Base-by-base conservation (phyloP, 2,888 invertebrate genomes). In the Hirtodrosophila trivittata region DNA sequence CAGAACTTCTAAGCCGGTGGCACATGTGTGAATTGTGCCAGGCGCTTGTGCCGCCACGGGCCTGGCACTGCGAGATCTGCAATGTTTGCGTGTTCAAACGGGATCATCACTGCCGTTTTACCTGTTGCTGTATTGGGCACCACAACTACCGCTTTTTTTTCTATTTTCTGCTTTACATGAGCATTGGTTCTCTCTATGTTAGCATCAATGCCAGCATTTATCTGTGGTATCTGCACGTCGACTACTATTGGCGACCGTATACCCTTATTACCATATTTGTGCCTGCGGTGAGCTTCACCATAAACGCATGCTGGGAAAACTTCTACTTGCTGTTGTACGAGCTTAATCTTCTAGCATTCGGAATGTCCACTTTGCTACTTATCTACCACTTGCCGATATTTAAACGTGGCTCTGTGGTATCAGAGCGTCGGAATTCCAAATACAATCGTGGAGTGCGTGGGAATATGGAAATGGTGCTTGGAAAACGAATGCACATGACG, bases 61-160 rank as follows among this genome's bases (percentile, higher is more conserved):
- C 97, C 1, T 97, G 97, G 94, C 98, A 98, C 88, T 99, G 98
- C 88, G 92, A 93, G 51, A 93, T 92, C 4, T 99, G 98, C 90
- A 92, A 95, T 68, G 92, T 93, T 6, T 99, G 98, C 89, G 94
- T 98, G 52, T 56, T 90, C 26, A 97, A 96, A 91, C 92, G 97
- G 75, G 97, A 97, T 88, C 97, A 96, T 91, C 96, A 97, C 87
- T 96, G 98, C 88, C 94, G 95, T 73, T 98, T 98, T 89, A 95
- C 96, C 30, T 95, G 96, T 12, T 95, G 94, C 85, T 98, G 98
- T 89, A 92, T 98, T 45, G 98, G 98, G 0, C 95, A 96, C 88
- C 92, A 92, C 68, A 98, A 98, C 90, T 95, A 96, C 80, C 93
- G 98, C 82, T 97, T 95, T 90, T 98, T 97, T 85, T 90, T 96